A percentile compares a stretch with the other conserved stretches of the same genome.
Evolutionary conservation across 2,888 invertebrate genomes (phyloP).

Genomic region (Lobophora halterata): DNA sequence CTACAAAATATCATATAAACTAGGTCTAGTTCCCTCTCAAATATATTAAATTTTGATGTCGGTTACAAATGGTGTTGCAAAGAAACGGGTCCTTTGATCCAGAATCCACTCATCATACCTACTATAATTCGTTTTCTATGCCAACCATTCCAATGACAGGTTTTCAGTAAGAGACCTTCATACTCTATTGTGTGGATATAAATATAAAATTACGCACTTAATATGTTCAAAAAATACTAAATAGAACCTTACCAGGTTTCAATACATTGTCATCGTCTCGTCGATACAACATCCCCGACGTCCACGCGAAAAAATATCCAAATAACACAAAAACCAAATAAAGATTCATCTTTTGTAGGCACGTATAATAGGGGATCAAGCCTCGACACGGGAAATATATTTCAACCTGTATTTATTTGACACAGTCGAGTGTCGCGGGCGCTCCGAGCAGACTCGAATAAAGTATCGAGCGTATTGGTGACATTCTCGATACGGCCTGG

Average conservation of each 20-base stretch:
- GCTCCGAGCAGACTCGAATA: slow-evolving; percentile 67
- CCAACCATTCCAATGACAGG: too few relatives aligned
- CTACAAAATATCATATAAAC: too few relatives aligned
- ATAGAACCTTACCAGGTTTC: slow-evolving; percentile 62
- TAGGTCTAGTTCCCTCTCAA: too few relatives aligned
- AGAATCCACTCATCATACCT: too few relatives aligned
- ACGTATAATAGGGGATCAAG: slow-evolving; percentile 66
- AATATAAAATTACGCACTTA: too few relatives aligned
- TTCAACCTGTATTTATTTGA: slow-evolving; percentile 76
- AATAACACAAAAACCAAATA: slow-evolving; percentile 69
- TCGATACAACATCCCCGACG: slow-evolving; percentile 66
- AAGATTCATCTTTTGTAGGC: slow-evolving; percentile 73
- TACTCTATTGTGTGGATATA: too few relatives aligned
- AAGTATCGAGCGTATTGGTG: slow-evolving; percentile 72
- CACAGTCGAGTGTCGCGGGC: slow-evolving; percentile 66
- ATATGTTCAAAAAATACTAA: slow-evolving; percentile 3
- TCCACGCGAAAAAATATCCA: slow-evolving; percentile 63
- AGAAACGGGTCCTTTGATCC: too few relatives aligned
- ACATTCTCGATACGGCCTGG: slow-evolving; percentile 66
- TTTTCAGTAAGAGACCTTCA: too few relatives aligned
- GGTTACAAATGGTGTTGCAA: too few relatives aligned
- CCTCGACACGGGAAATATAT: slow-evolving; percentile 61
- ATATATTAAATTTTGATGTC: too few relatives aligned
- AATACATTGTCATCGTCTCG: slow-evolving; percentile 69
- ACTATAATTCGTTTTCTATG: too few relatives aligned